Percentiles rank a stretch among this genome's conserved stretches.
Conservation (phyloP, 2,888 invertebrate genomes). For the Agrochola macilenta region DNA sequence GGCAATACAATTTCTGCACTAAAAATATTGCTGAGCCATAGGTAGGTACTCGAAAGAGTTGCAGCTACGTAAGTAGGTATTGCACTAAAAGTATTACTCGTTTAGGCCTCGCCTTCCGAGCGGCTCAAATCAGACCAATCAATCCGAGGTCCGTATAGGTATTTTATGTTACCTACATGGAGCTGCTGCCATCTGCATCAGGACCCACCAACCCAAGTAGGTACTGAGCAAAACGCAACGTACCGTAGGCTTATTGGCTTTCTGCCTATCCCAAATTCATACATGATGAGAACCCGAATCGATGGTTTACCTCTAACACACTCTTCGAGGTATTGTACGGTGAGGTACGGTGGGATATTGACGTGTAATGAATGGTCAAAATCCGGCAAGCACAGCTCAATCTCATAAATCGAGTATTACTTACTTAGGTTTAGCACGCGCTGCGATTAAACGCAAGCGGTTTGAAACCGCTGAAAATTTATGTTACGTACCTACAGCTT, state of each 20-base stretch:
- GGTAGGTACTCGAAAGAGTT: too few relatives aligned
- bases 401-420: neutral
- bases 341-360: neutral
- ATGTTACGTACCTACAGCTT: neutral
- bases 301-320: neutral
- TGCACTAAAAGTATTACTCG: too few relatives aligned
- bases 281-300: neutral
- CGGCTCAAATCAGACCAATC: too few relatives aligned
- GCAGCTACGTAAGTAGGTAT: too few relatives aligned
- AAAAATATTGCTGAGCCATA: too few relatives aligned
- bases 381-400: neutral
- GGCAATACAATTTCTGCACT: too few relatives aligned
- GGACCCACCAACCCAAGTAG: too few relatives aligned
- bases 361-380: neutral
- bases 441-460: neutral
- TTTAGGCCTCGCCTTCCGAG: too few relatives aligned
- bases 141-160: neutral
- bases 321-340: too few relatives aligned
- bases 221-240: neutral
- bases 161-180: neutral
- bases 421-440: neutral
- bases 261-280: neutral
- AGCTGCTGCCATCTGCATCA: too few relatives aligned
- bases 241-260: neutral
- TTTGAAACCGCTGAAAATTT: neutral